phyloP scores from a whole-genome alignment of 2,888 invertebrate genomes.

The Salpingus planirostris region DNA sequence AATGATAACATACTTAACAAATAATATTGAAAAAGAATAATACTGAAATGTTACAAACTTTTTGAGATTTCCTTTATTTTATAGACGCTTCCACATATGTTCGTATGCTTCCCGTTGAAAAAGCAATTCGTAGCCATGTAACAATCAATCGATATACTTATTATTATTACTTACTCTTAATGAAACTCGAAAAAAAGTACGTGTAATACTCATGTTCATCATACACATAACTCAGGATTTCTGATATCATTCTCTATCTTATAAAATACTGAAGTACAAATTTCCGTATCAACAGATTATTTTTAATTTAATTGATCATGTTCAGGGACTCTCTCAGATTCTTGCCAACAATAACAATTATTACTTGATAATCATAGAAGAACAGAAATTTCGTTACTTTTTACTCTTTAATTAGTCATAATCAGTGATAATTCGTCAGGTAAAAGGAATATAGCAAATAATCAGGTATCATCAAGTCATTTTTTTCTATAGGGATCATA shows the following conservation, averaged over 20 bases:
- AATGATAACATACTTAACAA: too few species aligned
- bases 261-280: slow-evolving; percentile 26
- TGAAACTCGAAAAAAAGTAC: too few species aligned
- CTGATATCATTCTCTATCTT: slow-evolving; percentile 24
- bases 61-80: slow-evolving; percentile 25
- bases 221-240: slow-evolving; percentile 10
- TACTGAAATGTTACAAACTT: slow-evolving; percentile 23
- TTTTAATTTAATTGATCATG: too few species aligned
- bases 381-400: too few species aligned
- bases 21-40: too few species aligned
- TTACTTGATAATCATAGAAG: slow-evolving; percentile 4
- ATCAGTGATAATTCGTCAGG: slow-evolving; percentile 23
- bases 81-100: slow-evolving; percentile 32
- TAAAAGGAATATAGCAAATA: slow-evolving; percentile 13
- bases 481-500: too few species aligned
- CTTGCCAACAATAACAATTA: slow-evolving; percentile 21
- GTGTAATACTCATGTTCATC: slow-evolving; percentile 14
- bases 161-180: too few species aligned
- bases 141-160: slow-evolving; percentile 21
- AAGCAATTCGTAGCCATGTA: slow-evolving; percentile 16
- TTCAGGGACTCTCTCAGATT: slow-evolving; percentile 23
- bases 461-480: slow-evolving; percentile 23
- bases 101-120: slow-evolving; percentile 32
- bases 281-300: slow-evolving; percentile 11
- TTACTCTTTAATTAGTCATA: slow-evolving; percentile 12